Evolutionary conservation across 1,140 invertebrate genomes (phyloP).

Genomic region (Oscheius sp.): DNA sequence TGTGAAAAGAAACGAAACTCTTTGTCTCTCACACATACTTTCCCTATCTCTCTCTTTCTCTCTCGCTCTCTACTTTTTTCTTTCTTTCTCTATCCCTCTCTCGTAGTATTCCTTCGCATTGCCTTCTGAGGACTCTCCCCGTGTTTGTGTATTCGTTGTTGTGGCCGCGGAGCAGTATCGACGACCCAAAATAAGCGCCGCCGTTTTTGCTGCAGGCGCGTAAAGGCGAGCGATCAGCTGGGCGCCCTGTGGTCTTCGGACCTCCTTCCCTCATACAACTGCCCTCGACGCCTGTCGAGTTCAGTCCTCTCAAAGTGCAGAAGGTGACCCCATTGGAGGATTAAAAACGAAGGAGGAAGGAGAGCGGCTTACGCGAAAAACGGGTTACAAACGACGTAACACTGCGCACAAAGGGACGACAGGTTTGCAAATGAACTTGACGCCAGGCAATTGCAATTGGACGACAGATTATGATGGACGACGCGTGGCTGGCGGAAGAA

Average conservation of each 20-base stretch:
- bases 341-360: neutral
- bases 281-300: too few relatives aligned
- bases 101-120: neutral
- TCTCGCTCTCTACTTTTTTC: neutral
- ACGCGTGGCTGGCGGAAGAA: neutral
- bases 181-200: neutral
- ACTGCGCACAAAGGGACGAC: neutral
- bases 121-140: too few relatives aligned
- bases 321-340: neutral
- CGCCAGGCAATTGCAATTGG: neutral
- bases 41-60: neutral
- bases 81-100: slow-evolving; percentile 1
- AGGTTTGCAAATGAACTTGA: neutral
- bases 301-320: too few relatives aligned
- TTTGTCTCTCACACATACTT: slow-evolving; percentile 8
- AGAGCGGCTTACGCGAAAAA: neutral
- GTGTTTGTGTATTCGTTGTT: neutral
- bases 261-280: too few relatives aligned
- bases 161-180: neutral
- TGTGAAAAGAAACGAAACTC: neutral
- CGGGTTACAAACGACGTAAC: neutral
- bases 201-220: neutral
- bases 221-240: too few relatives aligned
- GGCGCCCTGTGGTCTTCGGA: too few relatives aligned
- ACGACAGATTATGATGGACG: neutral